These are phyloP conservation scores for Alca torda DNA, from an alignment of 2,797 vertebrate genomes.

Conservation along the genomic window DNA sequence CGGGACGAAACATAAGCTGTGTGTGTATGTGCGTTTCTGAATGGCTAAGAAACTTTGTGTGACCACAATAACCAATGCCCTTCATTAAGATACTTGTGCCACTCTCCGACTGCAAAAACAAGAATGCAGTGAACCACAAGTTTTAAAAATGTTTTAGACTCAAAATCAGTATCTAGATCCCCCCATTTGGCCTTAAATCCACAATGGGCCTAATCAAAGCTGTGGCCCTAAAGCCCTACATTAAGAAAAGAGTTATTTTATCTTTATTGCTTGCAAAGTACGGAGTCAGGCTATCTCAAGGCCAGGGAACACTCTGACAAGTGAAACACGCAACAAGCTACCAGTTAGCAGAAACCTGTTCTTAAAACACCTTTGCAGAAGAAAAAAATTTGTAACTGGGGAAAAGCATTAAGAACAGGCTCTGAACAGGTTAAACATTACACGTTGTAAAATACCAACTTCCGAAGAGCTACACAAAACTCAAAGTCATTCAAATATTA, in stretches of 20 bases:
- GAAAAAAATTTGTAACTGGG: not conserved
- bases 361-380: not conserved
- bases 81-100: accelerated
- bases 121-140: not conserved
- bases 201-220: not conserved
- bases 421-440: not conserved
- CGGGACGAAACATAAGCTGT: not conserved
- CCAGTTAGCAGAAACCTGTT: not conserved
- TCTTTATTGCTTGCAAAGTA: not conserved
- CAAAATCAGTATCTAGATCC: not conserved
- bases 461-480: not conserved
- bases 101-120: not conserved
- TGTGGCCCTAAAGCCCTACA: not conserved
- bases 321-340: not conserved
- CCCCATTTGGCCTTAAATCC: not conserved
- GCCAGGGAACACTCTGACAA: not conserved
- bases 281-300: not conserved
- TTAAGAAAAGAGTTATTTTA: not conserved
- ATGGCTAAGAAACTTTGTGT: accelerated
- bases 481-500: not conserved
- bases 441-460: not conserved
- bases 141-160: not conserved
- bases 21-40: not conserved
- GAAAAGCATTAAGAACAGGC: not conserved
- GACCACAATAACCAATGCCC: not conserved